These are phyloP conservation scores for Drosophila santomea DNA, from an alignment of 1,140 invertebrate species.

Conservation along the genomic window DNA sequence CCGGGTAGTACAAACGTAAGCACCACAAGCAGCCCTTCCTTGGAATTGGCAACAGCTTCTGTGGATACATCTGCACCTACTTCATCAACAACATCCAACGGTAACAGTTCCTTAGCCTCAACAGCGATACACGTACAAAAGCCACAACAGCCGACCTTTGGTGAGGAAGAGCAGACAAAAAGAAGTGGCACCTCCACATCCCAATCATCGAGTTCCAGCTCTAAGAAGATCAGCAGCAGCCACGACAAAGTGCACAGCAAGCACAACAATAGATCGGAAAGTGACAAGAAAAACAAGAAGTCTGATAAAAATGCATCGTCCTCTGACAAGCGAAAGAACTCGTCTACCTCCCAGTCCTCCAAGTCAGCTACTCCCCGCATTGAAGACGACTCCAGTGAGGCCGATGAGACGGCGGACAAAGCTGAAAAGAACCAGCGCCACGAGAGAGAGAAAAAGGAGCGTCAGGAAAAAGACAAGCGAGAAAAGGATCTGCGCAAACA, in stretches of 20 bases:
- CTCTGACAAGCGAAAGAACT: constrained; percentile 76
- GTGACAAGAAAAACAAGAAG: constrained; percentile 61
- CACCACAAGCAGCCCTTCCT: constrained; percentile 38
- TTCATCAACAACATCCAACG: constrained; percentile 58
- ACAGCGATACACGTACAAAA: constrained; percentile 69
- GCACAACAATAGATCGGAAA: constrained; percentile 73
- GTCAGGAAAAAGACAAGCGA: constrained; percentile 62
- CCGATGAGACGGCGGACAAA: constrained; percentile 59
- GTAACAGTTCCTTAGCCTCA: constrained; percentile 80
- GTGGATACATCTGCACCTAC: constrained; percentile 9
- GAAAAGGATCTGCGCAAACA: constrained; percentile 67
- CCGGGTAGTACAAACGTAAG: constrained; percentile 85
- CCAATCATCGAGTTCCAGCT: constrained; percentile 38
- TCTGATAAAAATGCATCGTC: constrained; percentile 60
- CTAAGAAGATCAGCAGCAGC: constrained; percentile 29
- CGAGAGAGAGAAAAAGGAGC: constrained; percentile 50
- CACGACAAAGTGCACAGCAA: constrained; percentile 59
- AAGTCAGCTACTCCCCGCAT: constrained; percentile 68
- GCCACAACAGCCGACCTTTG: constrained; percentile 48
- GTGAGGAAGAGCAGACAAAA: constrained; percentile 50
- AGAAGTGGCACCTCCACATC: constrained; percentile 29
- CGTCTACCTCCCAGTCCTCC: constrained; percentile 59
- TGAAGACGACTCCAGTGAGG: constrained; percentile 70
- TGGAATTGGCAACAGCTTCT: constrained; percentile 1
- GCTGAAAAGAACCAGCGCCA: constrained; percentile 56